These are phyloP conservation scores for Syrphus vitripennis DNA, from an alignment of 2,888 invertebrate species.

Conservation along the genomic window DNA sequence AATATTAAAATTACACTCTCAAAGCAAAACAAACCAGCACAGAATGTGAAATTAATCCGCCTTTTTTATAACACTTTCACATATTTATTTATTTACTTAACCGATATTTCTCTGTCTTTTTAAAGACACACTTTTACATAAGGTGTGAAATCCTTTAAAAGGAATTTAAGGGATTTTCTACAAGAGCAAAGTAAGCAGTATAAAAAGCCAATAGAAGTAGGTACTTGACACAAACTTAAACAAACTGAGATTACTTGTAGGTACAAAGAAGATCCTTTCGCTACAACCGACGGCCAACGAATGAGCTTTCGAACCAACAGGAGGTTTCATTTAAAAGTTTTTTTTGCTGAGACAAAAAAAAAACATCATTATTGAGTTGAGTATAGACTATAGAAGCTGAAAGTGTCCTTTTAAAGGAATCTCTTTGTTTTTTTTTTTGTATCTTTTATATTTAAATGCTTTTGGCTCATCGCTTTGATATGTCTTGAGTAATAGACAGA, in stretches of 20 bases:
- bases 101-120: neutral
- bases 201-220: neutral
- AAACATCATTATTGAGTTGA: neutral
- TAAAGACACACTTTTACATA: neutral
- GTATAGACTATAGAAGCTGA: neutral
- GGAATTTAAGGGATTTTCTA: neutral
- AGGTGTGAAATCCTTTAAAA: neutral
- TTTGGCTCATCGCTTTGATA: conserved; percentile 31
- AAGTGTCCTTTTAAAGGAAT: conserved; percentile 26
- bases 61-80: neutral
- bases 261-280: conserved; percentile 64
- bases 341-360: neutral
- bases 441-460: conserved; percentile 18
- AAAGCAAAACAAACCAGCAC: neutral
- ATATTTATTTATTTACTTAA: conserved; percentile 1
- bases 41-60: neutral
- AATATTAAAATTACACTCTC: neutral
- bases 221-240: neutral
- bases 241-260: neutral
- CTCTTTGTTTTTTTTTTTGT: conserved; percentile 1
- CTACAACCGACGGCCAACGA: conserved; percentile 56
- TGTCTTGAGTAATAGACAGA: conserved; percentile 25
- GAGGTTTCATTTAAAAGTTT: conserved; percentile 57
- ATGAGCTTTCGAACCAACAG: conserved; percentile 62
- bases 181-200: neutral